Conservation (phyloP, 2,797 vertebrate genomes). For the Heliangelus exortis region DNA sequence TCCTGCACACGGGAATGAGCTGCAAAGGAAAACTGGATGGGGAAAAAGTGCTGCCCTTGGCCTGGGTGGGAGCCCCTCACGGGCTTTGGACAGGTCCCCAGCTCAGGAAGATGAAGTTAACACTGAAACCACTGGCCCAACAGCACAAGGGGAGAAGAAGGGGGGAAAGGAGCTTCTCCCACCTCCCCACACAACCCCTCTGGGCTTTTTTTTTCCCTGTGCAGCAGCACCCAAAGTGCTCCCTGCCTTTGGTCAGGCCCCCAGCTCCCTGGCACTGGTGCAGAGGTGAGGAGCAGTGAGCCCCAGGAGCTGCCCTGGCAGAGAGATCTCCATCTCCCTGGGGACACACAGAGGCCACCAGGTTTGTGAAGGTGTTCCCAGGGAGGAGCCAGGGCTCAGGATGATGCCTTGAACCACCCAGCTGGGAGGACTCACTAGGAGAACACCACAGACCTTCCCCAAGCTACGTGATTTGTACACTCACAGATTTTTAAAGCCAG, state of each 20-base stretch:
- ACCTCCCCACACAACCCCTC: too few relatives aligned
- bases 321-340: neutral
- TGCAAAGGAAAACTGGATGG: neutral
- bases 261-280: too few relatives aligned
- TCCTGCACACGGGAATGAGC: neutral
- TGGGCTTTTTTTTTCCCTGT: neutral
- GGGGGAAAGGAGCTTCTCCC: neutral
- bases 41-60: neutral
- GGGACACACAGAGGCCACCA: rapidly evolving
- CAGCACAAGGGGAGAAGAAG: neutral
- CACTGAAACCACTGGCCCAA: neutral
- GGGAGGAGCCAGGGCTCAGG: neutral
- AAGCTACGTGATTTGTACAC: neutral
- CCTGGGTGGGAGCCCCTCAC: neutral
- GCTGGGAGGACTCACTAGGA: neutral
- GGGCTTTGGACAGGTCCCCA: neutral
- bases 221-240: neutral
- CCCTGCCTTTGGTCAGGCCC: too few relatives aligned
- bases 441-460: neutral
- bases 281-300: too few relatives aligned
- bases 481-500: neutral
- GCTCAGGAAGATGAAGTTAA: rapidly evolving
- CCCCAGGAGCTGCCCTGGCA: neutral
- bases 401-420: neutral
- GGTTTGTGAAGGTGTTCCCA: neutral